Percentiles rank a stretch among this genome's conserved stretches.
phyloP scores from a whole-genome alignment of 2,888 invertebrate genomes.

The Trichacis sp. region DNA sequence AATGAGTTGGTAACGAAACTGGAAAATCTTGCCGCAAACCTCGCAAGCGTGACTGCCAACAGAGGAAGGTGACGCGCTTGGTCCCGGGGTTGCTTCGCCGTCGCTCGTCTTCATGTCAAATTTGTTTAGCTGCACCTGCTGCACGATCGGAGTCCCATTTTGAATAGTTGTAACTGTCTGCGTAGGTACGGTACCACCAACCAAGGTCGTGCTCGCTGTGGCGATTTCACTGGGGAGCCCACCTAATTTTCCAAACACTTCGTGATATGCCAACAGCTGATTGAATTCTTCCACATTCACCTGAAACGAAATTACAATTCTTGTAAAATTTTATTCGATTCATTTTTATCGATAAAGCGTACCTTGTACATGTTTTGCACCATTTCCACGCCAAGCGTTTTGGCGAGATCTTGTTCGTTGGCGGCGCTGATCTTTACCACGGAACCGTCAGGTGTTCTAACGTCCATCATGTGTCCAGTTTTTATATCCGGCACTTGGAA shows the following conservation, averaged over 20 bases:
- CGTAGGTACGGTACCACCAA: constrained; percentile 64
- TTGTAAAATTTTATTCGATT: no score
- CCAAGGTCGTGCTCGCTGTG: constrained; percentile 69
- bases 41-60: constrained; percentile 82
- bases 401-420: constrained; percentile 73
- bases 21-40: constrained; percentile 88
- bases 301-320: constrained; percentile 39
- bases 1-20: constrained; percentile 88
- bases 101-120: constrained; percentile 65
- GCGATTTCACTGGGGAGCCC: constrained; percentile 72
- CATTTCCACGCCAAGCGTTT: constrained; percentile 77
- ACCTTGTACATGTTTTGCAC: constrained; percentile 86
- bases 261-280: constrained; percentile 86
- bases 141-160: constrained; percentile 64
- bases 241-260: constrained; percentile 79
- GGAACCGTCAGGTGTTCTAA: constrained; percentile 77
- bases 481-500: constrained; percentile 69
- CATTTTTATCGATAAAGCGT: constrained; percentile 12
- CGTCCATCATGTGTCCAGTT: constrained; percentile 73
- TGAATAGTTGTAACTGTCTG: constrained; percentile 67
- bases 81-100: constrained; percentile 66
- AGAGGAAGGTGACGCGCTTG: constrained; percentile 73
- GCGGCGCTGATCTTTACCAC: constrained; percentile 81
- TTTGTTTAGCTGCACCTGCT: constrained; percentile 67
- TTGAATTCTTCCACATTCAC: constrained; percentile 86